Conservation (phyloP, 2,113 vertebrate genomes). For the Crocuta crocuta region DNA sequence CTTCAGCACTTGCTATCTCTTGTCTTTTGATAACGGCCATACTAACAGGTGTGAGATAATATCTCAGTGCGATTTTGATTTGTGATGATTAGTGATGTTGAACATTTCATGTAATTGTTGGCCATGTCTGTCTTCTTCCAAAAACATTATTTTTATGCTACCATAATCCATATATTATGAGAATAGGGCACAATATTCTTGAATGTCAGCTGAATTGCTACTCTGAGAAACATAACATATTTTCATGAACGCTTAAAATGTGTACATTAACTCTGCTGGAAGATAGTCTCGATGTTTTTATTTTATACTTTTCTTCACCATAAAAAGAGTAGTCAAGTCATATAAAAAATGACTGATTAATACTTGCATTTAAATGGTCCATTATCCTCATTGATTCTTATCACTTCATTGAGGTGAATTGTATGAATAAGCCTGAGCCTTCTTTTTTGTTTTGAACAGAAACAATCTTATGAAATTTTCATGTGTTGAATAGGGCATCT, state of each 20-base stretch:
- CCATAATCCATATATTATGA: not conserved
- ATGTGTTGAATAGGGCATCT: not conserved
- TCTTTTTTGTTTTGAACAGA: not conserved
- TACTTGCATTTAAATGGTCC: not conserved
- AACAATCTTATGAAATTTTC: not conserved
- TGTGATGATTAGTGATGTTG: not conserved
- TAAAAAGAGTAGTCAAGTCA: not conserved
- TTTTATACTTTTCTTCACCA: not conserved
- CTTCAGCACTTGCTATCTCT: not conserved
- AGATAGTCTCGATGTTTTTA: not conserved
- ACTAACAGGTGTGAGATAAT: not conserved
- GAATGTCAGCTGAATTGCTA: not conserved
- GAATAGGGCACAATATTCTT: not conserved
- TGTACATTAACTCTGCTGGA: not conserved
- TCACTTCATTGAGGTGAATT: slow-evolving; percentile 27
- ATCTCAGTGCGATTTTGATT: not conserved
- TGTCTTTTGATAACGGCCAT: not conserved
- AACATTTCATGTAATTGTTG: not conserved
- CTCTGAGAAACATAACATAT: not conserved
- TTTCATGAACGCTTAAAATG: not conserved
- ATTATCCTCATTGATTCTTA: not conserved
- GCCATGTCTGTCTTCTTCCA: not conserved
- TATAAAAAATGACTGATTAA: not conserved
- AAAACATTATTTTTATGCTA: not conserved
- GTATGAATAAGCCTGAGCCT: not conserved